Evolutionary conservation across 2,888 invertebrate genomes (phyloP).

Genomic region (Archips crataeganus): DNA sequence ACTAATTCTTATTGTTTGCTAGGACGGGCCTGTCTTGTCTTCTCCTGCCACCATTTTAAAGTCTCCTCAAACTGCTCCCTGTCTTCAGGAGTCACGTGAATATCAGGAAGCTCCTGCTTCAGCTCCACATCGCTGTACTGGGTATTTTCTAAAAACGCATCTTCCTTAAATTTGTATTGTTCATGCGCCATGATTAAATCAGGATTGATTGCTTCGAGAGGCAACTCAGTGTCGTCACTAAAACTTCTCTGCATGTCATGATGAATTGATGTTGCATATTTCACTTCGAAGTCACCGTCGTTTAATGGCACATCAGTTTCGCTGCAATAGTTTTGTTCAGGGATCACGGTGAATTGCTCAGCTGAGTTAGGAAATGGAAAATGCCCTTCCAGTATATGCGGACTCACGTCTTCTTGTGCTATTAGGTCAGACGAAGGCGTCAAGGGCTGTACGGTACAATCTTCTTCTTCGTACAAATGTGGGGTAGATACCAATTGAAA

Average conservation of each 20-base stretch:
- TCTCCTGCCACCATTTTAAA: conserved; percentile 83
- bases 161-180: conserved; percentile 71
- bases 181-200: conserved; percentile 66
- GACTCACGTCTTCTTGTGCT: conserved; percentile 80
- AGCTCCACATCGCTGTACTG: conserved; percentile 79
- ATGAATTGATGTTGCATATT: conserved; percentile 78
- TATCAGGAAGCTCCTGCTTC: conserved; percentile 79
- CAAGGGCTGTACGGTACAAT: conserved; percentile 83
- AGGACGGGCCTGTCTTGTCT: conserved; percentile 71
- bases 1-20: conserved; percentile 54
- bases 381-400: conserved; percentile 79
- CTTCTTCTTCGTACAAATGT: conserved; percentile 87
- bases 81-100: conserved; percentile 80
- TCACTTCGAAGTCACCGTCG: conserved; percentile 76
- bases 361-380: conserved; percentile 81
- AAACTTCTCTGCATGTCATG: conserved; percentile 66
- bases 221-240: conserved; percentile 58
- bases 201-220: conserved; percentile 66
- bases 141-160: conserved; percentile 70
- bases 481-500: conserved; percentile 87
- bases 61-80: conserved; percentile 82
- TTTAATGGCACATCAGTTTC: conserved; percentile 74
- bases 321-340: conserved; percentile 73
- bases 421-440: conserved; percentile 81
- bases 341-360: conserved; percentile 83